Evolutionary conservation across 2,888 invertebrate species (phyloP), one percentile per base, ranked within the genome.

Genomic region (Strigamia transsilvanica): DNA sequence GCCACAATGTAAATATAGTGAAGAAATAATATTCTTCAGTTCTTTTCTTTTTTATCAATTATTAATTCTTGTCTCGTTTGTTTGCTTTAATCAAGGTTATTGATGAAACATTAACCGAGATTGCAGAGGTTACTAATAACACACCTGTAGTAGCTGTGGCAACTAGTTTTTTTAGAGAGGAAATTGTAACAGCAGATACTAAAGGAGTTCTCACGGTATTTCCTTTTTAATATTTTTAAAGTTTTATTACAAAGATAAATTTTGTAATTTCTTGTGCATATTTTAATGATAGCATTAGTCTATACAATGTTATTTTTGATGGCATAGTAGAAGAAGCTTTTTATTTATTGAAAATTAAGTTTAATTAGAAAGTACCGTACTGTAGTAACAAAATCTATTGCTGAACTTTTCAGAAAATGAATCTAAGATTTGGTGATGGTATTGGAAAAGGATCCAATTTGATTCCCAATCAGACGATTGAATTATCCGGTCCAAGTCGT

Each of bases 391-490:
- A 38, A 9, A 38, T 38, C 38, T 38, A 0, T 6, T 10, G 2
- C 38, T 9, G 6, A 9, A 38, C 38, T 9, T 46, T 46, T 13
- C 5, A 46, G 46, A 46, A 46, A 46, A 46, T 46, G 46, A 46
- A 46, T 5, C 46, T 46, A 15, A 46, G 46, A 46, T 46, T 46
- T 13, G 46, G 46, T 13, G 46, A 46, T n/a, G 46, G 46, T 46
- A 46, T 46, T 46, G 46, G 46, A 46, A 46, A 46, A 46, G 46
- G 46, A 46, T 46, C 46, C 13, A 46, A 46, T 46, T 46, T 46
- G 46, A 46, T 46, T 46, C 46, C 46, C 46, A 46, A 46, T 46
- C 46, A 46, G 46, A 46, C 46, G 46, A 46, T 46, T 46, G 46
- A 46, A 46, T 46, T 46, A 46, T 46, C 46, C 46, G 46, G 46